Base-by-base conservation (phyloP, 2,888 invertebrate genomes). In the Lathronympha strigana region DNA sequence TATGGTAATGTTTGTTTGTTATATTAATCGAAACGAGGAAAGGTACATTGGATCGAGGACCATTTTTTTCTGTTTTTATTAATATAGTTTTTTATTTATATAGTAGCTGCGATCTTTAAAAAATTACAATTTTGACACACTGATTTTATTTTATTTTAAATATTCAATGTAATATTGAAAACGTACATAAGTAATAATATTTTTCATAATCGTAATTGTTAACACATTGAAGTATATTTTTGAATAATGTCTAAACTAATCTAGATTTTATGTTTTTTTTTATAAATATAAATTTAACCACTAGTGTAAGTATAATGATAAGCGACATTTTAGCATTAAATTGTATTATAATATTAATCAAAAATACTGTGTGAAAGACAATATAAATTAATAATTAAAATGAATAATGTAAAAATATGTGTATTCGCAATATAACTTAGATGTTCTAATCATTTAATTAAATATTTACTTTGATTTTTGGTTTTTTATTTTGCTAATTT, bases 361-460 rank as follows among this genome's bases (percentile, higher is more conserved):
- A 72, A 72, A 73, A 74, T 73, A 75, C 84, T 87, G 87, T 79
- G 84, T 77, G 79, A 76, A 80, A 68, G 87, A 87, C 87, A 87
- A 86, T 87, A 87, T 77, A 71, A 63, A 54, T n/a, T 43, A 70
- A 74, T 72, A 71, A 67, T 73, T 73, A 68, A 70, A 71, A 21
- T 49, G 43, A 53, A 25, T 47, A 40, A 63, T 54, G 64, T 45
- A 43, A 13, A 5, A 31, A 36, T 6, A 5, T 58, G 63, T 43
- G 9, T 55, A 57, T 38, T 60, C 64, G 19, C 40, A 54, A 23
- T 66, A 43, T 61, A 61, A 61, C 54, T 50, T 66, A 54, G 66
- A 45, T 66, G 64, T 78, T 76, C 77, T 75, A 79, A 43, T 19
- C 21, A 61, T 76, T 72, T 74, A 74, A 78, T 78, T 71, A 77